Evolutionary conservation across 2,888 invertebrate species (phyloP).

Genomic region (Opisthograptis luteolata): DNA sequence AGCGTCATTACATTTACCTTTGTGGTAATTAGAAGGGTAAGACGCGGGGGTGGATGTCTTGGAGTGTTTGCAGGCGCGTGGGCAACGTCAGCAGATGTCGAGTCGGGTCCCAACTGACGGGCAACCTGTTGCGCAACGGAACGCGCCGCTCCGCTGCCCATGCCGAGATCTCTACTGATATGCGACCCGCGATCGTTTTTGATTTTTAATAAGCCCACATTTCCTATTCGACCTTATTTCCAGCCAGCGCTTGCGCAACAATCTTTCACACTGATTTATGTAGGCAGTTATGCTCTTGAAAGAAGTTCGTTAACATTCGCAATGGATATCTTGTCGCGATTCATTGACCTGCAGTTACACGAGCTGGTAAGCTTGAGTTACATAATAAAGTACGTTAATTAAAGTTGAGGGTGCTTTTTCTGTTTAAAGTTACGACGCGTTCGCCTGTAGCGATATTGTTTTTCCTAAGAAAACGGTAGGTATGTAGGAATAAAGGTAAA

Average conservation of each 20-base stretch:
- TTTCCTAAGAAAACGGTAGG: conserved; percentile 49
- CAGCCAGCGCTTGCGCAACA: conserved; percentile 24
- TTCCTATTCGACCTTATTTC: conserved; percentile 41
- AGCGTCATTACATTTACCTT: conserved; percentile 51
- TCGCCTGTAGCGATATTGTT: conserved; percentile 75
- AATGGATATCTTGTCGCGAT: conserved; percentile 48
- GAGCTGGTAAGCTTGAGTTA: conserved; percentile 50
- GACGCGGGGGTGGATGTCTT: conserved; percentile 80
- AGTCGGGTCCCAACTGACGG: conserved; percentile 67
- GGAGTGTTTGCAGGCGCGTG: conserved; percentile 44
- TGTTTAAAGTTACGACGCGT: conserved; percentile 65
- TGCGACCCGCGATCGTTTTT: conserved; percentile 60
- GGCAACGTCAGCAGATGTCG: conserved; percentile 72
- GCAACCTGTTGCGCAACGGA: conserved; percentile 83
- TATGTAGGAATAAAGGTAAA: conserved; percentile 48
- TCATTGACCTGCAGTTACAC: conserved; percentile 55
- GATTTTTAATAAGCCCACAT: conserved; percentile 65
- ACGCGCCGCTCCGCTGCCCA: conserved; percentile 74
- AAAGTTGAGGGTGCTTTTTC: conserved; percentile 58
- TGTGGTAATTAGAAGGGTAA: conserved; percentile 73
- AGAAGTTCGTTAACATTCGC: conserved; percentile 44
- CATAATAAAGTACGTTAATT: conserved; percentile 47
- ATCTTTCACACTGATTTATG: conserved; percentile 27
- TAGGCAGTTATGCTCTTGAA: conserved; percentile 21
- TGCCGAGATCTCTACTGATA: conserved; percentile 71